Evolutionary conservation across 2,113 vertebrate species (phyloP).

Genomic region (Dendrocopos noguchii): DNA sequence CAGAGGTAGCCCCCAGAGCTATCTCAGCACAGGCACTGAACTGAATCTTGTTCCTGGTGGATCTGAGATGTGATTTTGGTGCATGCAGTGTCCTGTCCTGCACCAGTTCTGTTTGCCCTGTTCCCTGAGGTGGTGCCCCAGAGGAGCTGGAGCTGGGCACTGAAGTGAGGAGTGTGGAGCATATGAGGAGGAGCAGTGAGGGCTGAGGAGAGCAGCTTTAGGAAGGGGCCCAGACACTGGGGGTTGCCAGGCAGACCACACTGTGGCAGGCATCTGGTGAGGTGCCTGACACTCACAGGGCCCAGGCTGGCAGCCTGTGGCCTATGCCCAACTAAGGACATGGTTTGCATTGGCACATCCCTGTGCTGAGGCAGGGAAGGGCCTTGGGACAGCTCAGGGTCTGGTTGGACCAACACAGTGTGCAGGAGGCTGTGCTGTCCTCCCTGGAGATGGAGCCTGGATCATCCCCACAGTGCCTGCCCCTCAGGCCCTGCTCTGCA

Average conservation of each 20-base stretch:
- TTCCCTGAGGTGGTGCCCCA: not conserved
- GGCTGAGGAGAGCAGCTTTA: not conserved
- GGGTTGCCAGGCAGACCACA: accelerated
- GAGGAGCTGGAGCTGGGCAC: not conserved
- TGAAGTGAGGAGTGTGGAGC: not conserved
- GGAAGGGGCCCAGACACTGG: not conserved
- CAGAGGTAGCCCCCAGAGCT: not conserved
- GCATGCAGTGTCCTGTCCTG: not conserved
- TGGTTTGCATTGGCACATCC: accelerated
- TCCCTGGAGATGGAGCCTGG: not conserved
- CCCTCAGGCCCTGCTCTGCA: not conserved
- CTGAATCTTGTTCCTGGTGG: accelerated
- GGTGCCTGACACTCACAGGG: not conserved
- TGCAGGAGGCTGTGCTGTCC: not conserved
- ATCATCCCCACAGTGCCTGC: not conserved
- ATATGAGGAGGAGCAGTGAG: not conserved
- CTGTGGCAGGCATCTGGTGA: not conserved
- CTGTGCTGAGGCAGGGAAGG: not conserved
- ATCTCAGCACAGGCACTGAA: accelerated
- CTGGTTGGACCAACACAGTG: not conserved
- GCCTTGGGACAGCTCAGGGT: not conserved
- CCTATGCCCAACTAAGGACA: accelerated
- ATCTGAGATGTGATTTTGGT: not conserved
- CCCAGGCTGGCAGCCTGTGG: not conserved
- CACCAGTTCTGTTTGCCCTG: not conserved